phyloP scores from a whole-genome alignment of 2,888 invertebrate species.

The Limnephilus marmoratus region DNA sequence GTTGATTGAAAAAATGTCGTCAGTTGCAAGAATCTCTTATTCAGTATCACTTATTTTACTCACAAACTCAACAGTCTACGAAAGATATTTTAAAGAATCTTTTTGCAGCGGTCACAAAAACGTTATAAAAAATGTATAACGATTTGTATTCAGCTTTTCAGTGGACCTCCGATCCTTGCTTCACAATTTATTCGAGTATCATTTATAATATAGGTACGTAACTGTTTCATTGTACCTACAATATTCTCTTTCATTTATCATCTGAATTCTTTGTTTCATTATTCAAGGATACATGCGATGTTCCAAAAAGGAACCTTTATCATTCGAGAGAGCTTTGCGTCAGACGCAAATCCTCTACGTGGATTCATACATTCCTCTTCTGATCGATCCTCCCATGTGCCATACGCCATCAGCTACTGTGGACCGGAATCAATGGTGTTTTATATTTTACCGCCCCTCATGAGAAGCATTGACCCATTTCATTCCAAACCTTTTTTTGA shows the following conservation, averaged over 20 bases:
- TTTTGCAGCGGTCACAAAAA: no score
- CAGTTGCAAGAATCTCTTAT: background rate
- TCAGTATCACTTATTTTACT: background rate
- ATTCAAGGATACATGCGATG: background rate
- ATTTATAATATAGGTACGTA: background rate
- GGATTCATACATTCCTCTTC: background rate
- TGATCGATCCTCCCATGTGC: background rate
- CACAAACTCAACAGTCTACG: background rate
- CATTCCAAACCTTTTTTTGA: background rate
- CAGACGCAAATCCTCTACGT: background rate
- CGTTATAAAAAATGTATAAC: no score
- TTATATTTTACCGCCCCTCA: background rate
- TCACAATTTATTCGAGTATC: background rate
- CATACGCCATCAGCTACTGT: background rate
- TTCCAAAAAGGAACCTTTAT: background rate
- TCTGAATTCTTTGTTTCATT: background rate
- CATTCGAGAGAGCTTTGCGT: background rate
- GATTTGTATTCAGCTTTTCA: background rate
- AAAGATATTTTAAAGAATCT: background rate
- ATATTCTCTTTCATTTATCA: constrained; percentile 15
- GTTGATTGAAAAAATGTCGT: no score
- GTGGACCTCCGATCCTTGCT: background rate
- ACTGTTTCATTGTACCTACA: background rate
- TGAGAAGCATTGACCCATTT: background rate
- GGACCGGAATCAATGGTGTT: background rate